A percentile compares a stretch with the other conserved stretches of the same genome.
phyloP scores from a whole-genome alignment of 2,797 vertebrate genomes.

The Sebastes oblongus region DNA sequence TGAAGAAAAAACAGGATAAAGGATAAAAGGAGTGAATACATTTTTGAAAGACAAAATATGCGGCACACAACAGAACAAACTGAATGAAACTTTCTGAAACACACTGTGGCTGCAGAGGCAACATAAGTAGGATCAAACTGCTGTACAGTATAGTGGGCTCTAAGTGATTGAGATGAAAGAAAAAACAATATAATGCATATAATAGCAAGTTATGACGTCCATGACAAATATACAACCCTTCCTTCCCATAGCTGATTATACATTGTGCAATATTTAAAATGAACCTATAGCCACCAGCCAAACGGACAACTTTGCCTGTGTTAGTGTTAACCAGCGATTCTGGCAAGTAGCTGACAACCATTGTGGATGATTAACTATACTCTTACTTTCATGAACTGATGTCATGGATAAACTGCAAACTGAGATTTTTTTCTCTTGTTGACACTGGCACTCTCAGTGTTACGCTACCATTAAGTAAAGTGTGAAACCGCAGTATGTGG shows the following conservation, averaged over 20 bases:
- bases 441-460: conserved; percentile 49
- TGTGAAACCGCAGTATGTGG: conserved; percentile 34
- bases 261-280: conserved; percentile 7
- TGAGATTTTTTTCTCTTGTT: conserved; percentile 38
- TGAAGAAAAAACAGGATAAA: conserved; percentile 57
- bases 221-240: conserved; percentile 36
- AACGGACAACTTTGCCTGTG: conserved; percentile 18
- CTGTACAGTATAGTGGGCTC: background rate
- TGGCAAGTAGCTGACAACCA: conserved; percentile 46
- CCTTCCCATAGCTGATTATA: conserved; percentile 12
- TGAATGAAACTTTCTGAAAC: background rate
- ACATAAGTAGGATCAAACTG: background rate
- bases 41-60: background rate
- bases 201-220: conserved; percentile 16
- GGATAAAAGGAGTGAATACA: background rate
- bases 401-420: conserved; percentile 50
- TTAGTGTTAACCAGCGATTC: conserved; percentile 24
- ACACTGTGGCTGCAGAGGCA: background rate
- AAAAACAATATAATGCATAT: conserved; percentile 26
- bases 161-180: conserved; percentile 34
- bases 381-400: conserved; percentile 43
- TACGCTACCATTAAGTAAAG: conserved; percentile 39
- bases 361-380: conserved; percentile 52
- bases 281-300: background rate
- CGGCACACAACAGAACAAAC: background rate